Evolutionary conservation across 2,797 vertebrate genomes (phyloP), one percentile per base, ranked within the genome.

Genomic region (Diglossa cyanea): DNA sequence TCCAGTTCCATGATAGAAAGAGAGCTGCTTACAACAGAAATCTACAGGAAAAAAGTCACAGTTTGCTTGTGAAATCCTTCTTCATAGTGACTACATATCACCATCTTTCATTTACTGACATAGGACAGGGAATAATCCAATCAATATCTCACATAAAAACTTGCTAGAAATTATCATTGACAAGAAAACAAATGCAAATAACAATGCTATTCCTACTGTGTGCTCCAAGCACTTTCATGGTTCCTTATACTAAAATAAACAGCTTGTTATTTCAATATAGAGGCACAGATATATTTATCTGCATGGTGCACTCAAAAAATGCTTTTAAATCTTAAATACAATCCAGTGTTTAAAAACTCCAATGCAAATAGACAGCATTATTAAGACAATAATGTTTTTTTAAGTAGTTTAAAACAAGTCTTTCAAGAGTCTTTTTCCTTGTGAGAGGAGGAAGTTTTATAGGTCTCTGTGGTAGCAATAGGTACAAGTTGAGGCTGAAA

Each of bases 1-100:
- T 35, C 5, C 3, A 80, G 13, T 40, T 5, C 19, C 18, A 19
- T 9, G 19, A 30, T 1, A 54, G 40, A 79, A 78, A 65, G 24
- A 20, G 8, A 75, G 4, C 5, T 62, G 19, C 39, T 50, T 57
- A n/a, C 51, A 70, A 13, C 11, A 72, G 58, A 81, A 73, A 12
- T 35, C 19, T 60, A 35, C 28, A 33, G 42, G 19, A 74, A 80
- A 58, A 35, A 42, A 9, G 25, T 81, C 26, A 44, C 21, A 21
- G 5, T 30, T 71, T 67, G 3, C 11, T 45, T 73, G 4, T 60
- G 60, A 86, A 86, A 66, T 47, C 13, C 11, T 58, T 72, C 23
- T 79, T 65, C 0, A 0, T 33, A 58, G 35, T 48, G 40, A 50
- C 20, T 37, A n/a, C 4, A 4, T 54, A 26, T 39, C 39, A 57